Base-by-base conservation (phyloP, 2,113 vertebrate species). In the Urocitellus parryii region DNA sequence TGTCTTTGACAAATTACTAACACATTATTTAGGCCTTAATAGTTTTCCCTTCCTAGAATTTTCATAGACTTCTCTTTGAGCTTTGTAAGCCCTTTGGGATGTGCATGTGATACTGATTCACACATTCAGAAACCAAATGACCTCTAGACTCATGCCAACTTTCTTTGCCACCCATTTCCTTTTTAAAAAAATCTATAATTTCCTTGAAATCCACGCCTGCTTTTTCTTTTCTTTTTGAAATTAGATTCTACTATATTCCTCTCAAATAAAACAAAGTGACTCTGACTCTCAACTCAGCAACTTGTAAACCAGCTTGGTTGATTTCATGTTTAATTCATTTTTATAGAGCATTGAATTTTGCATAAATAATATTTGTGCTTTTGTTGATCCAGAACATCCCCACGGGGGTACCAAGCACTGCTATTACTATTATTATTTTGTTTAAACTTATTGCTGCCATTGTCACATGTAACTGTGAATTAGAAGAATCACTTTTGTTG, bases 281-380 rank as follows among this genome's bases (percentile, higher is more conserved):
- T 87, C 37, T 88, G 82, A 87, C 93, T 97, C 25, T 97, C 94
- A 96, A 92, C 89, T 95, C 68, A 70, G 90, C 88, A 96, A 97
- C 93, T 63, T 97, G 87, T 94, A 96, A 95, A 90, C 42, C 88
- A 83, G 83, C 94, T 94, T 96, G 96, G 87, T 92, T 94, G 94
- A 98, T 96, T 96, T 97, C 67, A 90, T 97, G 93, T 98, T 97
- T 97, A 96, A 97, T 98, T 97, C 95, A 96, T 97, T 97, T 96
- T 96, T 95, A 79, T 56, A 84, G 92, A 92, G 93, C 96, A 91
- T 77, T 45, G 79, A 70, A 80, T 72, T 98, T 83, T 97, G 95
- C 94, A 98, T 96, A 97, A 93, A 95, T 96, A 90, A 92, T 90
- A 96, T 96, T 89, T 94, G 85, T 97, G 97, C 97, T 93, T 97